Conservation (phyloP, 2,888 invertebrate genomes). For the Tetramorium bicarinatum region DNA sequence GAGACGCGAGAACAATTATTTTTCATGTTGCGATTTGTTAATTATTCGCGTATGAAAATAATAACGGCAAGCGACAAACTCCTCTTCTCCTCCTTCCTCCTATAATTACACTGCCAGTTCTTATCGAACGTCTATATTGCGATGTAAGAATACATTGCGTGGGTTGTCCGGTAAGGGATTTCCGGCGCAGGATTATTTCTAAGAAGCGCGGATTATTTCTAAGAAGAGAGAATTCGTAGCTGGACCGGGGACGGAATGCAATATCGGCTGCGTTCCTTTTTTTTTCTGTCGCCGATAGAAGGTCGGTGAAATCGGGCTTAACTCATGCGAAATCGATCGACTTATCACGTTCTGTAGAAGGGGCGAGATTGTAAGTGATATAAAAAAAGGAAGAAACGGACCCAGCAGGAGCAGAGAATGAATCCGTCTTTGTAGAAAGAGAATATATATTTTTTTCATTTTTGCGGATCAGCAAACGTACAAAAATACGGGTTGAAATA, state of each 20-base stretch:
- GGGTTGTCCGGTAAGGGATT: conserved; percentile 8
- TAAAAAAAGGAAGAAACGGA: conserved; percentile 48
- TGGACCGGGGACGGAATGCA: conserved; percentile 52
- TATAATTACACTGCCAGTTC: background rate
- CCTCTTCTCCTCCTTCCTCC: background rate
- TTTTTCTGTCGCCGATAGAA: conserved; percentile 52
- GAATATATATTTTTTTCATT: conserved; percentile 61
- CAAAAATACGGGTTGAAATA: conserved; percentile 7
- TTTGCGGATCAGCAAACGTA: conserved; percentile 43
- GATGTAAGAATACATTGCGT: background rate
- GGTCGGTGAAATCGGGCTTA: conserved; percentile 60
- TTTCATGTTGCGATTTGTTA: background rate
- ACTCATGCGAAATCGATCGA: conserved; percentile 66
- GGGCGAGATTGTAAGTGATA: conserved; percentile 59
- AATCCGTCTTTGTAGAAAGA: background rate
- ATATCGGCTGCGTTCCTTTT: conserved; percentile 68
- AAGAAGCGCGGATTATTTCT: conserved; percentile 69
- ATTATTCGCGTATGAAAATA: background rate
- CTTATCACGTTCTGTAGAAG: conserved; percentile 67
- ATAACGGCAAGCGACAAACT: background rate
- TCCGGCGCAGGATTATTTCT: background rate
- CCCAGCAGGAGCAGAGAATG: background rate
- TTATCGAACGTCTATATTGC: conserved; percentile 34
- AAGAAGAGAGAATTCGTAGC: conserved; percentile 66
- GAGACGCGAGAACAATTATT: conserved; percentile 7